Base-by-base conservation (phyloP, 1,140 invertebrate genomes). In the Drosophila mauritiana region DNA sequence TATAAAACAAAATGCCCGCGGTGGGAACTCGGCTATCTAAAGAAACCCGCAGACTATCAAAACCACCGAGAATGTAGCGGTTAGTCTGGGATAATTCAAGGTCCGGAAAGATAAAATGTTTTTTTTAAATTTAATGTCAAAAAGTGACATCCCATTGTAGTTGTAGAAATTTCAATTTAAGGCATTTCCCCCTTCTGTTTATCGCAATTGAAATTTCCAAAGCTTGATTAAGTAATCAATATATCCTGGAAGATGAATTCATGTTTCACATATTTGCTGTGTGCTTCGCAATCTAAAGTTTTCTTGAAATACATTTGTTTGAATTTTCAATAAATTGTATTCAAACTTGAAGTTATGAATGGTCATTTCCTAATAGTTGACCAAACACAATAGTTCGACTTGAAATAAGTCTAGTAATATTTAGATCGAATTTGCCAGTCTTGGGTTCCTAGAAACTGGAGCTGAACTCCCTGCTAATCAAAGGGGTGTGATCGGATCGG, bases 401-500 rank as follows among this genome's bases (percentile, higher is more conserved):
- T n/a, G 12, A n/a, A 53, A 25, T 53, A 6, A 15, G 27, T 27
- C 8, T 40, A 20, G 3, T 10, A 61, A 22, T 22, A 22, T 22
- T 22, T 22, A 22, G 20, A 22, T 34, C 55, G 65, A 76, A 75
- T 17, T 79, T 51, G 49, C 59, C 58, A 17, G 42, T 17, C n/a
- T 8, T 25, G 25, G 36, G 48, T 63, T 67, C n/a, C 7, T 1
- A 17, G 27, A 13, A 64, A 63, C 13, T 12, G 4, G 37, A 42
- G 34, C 13, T 10, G 17, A 43, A 43, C 31, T 49, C 40, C 22
- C 55, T 51, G 83, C 83, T 88, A 88, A 88, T 89, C 73, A 68
- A 84, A 80, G 84, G 85, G 73, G 72, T 88, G 83, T 82, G 78
- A 85, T 86, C 81, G 20, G 42, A 39, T 31, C 13, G 43, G 31